A percentile compares a stretch with the other conserved stretches of the same genome.
phyloP scores from a whole-genome alignment of 2,113 vertebrate genomes.

The Diadophis punctatus region DNA sequence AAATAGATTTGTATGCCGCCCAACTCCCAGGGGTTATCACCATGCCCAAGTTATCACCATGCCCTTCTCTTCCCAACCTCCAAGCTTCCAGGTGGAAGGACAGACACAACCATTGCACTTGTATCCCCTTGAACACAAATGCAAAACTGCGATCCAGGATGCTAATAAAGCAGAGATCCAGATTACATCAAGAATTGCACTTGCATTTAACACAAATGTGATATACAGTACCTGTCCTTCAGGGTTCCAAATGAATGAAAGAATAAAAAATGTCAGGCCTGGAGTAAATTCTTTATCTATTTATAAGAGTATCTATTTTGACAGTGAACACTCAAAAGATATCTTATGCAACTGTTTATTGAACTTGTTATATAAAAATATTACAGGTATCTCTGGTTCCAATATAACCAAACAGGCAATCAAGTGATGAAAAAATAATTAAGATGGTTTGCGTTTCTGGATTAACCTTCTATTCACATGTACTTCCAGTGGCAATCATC shows the following conservation, averaged over 20 bases:
- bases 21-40: too few relatives aligned
- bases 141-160: neutral
- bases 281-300: neutral
- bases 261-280: neutral
- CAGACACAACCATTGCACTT: neutral
- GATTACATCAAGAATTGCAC: neutral
- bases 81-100: neutral
- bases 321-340: neutral
- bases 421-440: neutral
- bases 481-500: neutral
- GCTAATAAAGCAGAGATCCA: neutral
- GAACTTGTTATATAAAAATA: conserved; percentile 15
- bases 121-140: neutral
- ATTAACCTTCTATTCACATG: neutral
- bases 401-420: conserved; percentile 27
- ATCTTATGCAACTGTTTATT: conserved; percentile 21
- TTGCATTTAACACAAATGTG: neutral
- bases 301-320: too few relatives aligned
- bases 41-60: neutral
- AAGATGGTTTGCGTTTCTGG: neutral
- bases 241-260: neutral
- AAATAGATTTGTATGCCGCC: too few relatives aligned
- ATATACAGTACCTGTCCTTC: neutral
- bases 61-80: neutral
- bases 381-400: neutral